Evolutionary conservation across 2,113 vertebrate species (phyloP), one percentile per base, ranked within the genome.

Genomic region (Sardina pilchardus): DNA sequence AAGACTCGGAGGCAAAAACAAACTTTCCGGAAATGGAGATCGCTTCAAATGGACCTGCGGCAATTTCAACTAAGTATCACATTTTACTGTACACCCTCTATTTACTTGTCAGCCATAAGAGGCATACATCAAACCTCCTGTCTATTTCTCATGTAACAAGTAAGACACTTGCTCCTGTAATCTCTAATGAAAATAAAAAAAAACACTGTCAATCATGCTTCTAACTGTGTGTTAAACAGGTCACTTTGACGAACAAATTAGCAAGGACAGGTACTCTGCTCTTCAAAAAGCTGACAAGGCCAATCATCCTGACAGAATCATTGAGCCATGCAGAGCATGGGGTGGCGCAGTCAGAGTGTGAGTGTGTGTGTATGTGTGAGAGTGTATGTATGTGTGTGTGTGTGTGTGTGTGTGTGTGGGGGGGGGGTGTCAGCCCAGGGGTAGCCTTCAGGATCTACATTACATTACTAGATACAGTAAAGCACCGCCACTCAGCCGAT

Each of bases 401-500:
- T 59, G 53, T 59, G 53, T 59, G 1, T 19, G 53, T n/a, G 24
- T 9, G 59, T 26, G 59, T n/a, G 59, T n/a, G 24, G 21, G 59
- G 1, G 63, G 63, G 30, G n/a, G 14, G 53, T 43, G 21, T 44
- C 34, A 84, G 56, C 71, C 71, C 34, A 78, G 30, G 34, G 71
- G 34, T 78, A 78, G 71, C 30, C 71, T 78, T 36, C 26, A 78
- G 30, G 34, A 34, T 34, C 30, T 78, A 78, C 71, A 78, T 78
- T 71, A 71, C 63, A 71, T 30, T 30, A 36, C 30, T 16, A 78
- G 71, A 16, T 78, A 78, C 34, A 36, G 90, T 88, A 90, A 90
- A 86, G 75, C 84, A 39, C 85, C 89, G 87, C 86, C 87, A 86
- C 92, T 63, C 42, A 43, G 42, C 63, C 48, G 43, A 78, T 78